phyloP scores from a whole-genome alignment of 2,888 invertebrate genomes.

The Lithophane semibrunnea region DNA sequence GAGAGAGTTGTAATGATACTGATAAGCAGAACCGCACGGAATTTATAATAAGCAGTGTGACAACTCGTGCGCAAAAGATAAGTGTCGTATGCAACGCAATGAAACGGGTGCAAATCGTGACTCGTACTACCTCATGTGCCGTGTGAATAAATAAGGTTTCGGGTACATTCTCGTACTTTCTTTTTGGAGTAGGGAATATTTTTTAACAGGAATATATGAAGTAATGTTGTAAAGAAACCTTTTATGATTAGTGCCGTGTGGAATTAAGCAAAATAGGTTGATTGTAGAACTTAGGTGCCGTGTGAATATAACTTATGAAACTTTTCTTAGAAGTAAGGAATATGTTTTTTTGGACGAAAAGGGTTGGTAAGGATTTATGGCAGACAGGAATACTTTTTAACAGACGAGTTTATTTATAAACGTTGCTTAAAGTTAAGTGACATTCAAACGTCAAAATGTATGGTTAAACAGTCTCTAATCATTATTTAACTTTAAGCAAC shows the following conservation, averaged over 20 bases:
- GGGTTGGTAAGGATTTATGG: not conserved
- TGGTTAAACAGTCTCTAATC: no score
- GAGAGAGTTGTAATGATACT: constrained; percentile 26
- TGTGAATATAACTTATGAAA: not conserved
- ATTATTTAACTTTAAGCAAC: no score
- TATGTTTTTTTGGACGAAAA: not conserved
- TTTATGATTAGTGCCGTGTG: not conserved
- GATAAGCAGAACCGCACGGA: constrained; percentile 28
- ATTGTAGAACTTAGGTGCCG: not conserved
- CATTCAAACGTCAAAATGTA: no score
- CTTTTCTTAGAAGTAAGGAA: not conserved
- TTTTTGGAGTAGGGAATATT: not conserved
- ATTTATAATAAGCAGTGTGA: constrained; percentile 37
- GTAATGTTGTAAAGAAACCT: not conserved
- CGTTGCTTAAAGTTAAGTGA: no score
- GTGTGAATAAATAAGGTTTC: constrained; percentile 44
- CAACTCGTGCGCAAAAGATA: constrained; percentile 60
- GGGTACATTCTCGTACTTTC: constrained; percentile 12
- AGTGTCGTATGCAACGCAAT: constrained; percentile 35
- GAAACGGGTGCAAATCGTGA: constrained; percentile 60
- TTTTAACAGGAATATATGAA: not conserved
- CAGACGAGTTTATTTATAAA: no score
- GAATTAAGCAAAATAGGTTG: not conserved
- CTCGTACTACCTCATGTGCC: constrained; percentile 39
- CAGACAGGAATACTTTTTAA: no score